These are phyloP conservation scores for Oryzias javanicus DNA, from an alignment of 2,113 vertebrate species.

Conservation along the genomic window DNA sequence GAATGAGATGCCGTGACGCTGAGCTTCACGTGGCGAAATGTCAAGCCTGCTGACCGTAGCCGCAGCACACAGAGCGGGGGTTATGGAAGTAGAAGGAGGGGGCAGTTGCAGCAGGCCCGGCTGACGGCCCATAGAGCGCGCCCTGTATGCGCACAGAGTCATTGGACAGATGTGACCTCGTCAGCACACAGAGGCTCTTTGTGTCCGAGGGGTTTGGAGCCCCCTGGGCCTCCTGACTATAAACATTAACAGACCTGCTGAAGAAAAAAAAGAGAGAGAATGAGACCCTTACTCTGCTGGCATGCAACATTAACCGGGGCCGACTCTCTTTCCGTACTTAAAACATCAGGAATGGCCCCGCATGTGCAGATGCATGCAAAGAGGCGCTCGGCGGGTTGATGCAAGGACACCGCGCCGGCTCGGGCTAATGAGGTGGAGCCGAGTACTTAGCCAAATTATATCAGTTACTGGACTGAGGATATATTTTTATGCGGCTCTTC, in stretches of 20 bases:
- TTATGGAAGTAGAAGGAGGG: constrained; percentile 56
- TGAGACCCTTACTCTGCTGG: constrained; percentile 67
- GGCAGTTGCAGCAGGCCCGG: constrained; percentile 58
- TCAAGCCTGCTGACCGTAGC: constrained; percentile 51
- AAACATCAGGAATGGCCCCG: constrained; percentile 45
- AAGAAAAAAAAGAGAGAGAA: constrained; percentile 49
- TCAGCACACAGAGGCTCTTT: constrained; percentile 80
- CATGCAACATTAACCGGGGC: constrained; percentile 69
- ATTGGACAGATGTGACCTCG: constrained; percentile 79
- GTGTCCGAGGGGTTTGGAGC: constrained; percentile 77
- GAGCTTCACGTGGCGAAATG: constrained; percentile 52
- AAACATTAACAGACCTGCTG: constrained; percentile 80
- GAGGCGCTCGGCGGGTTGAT: constrained; percentile 12
- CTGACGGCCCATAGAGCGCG: constrained; percentile 67
- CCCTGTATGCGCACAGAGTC: constrained; percentile 71
- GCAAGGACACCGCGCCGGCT: constrained; percentile 33
- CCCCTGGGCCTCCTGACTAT: constrained; percentile 76
- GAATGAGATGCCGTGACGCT: not conserved
- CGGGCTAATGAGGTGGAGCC: constrained; percentile 51
- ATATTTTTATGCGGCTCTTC: constrained; percentile 44
- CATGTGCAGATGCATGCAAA: constrained; percentile 39
- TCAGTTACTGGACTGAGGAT: constrained; percentile 29
- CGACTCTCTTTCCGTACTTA: constrained; percentile 46
- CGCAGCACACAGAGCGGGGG: constrained; percentile 56
- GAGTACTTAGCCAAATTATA: constrained; percentile 47